Evolutionary conservation across 1,140 invertebrate genomes (phyloP), one percentile per base, ranked within the genome.

Genomic region (Tribolium madens): DNA sequence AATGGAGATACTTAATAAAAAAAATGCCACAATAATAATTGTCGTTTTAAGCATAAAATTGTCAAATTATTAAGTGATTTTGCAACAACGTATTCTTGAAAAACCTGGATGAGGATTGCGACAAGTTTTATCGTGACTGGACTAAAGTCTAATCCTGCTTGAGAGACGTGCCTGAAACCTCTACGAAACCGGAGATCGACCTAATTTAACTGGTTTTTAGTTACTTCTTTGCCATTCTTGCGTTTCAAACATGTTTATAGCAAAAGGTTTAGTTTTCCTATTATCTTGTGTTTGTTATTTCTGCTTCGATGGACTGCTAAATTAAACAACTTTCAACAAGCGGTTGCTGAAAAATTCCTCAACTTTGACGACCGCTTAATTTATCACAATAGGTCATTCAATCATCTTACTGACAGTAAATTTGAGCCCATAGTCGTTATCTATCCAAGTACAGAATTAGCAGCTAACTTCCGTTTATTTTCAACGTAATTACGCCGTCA

Each of bases 161-260:
- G 57, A 64, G 57, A 64, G 31, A 64, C 57, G 57, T 64, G 57
- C 26, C 57, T 64, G 26, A 64, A 64, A 64, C 57, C 21, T 12
- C 14, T 26, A 57, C 15, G 52, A 57, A 57, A 57, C 52, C 52
- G 52, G 57, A 64, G 57, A 64, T 64, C 57, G 57, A 64, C 21
- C 57, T 64, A 64, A 64, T 64, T 64, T 64, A 64, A 33, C 57
- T n/a, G 21, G 57, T 64, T 64, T 64, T 64, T 33, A 64, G 21
- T 64, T 64, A 31, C 57, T 64, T 12, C 52, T 57, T 57, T 57
- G 4, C 52, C 52, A 18, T 18, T 7, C 17, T 57, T 18, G 17
- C 15, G n/a, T 7, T 42, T 42, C 36, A 42, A 42, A 10, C 36
- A 42, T 42, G 36, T 42, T 10, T 42, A 42, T 42, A 2, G 36